Percentiles rank a stretch among this genome's conserved stretches.
Evolutionary conservation across 2,888 invertebrate genomes (phyloP).

Genomic region (Andrena camellia): DNA sequence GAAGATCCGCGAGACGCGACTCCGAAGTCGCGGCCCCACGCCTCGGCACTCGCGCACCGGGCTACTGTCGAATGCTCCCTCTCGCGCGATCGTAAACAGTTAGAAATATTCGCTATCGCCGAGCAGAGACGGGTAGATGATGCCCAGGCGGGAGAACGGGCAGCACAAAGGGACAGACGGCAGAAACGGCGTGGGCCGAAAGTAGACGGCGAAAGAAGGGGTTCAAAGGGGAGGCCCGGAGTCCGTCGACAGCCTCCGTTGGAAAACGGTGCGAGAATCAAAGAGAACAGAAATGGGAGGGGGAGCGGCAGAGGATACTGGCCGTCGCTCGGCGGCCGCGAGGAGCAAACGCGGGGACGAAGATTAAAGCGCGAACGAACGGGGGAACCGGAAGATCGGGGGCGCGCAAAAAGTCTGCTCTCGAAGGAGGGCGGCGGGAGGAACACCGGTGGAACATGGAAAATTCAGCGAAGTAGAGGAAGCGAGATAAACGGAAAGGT

Average conservation of each 20-base stretch:
- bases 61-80: too few relatives aligned
- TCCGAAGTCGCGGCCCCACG: not conserved
- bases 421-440: conserved; percentile 11
- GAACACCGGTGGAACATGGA: conserved; percentile 40
- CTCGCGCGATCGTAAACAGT: not conserved
- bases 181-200: not conserved
- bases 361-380: conserved; percentile 18
- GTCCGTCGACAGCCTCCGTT: conserved; percentile 24
- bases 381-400: conserved; percentile 14
- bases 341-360: conserved; percentile 7
- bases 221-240: not conserved
- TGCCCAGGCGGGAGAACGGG: not conserved
- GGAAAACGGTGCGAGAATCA: conserved; percentile 27
- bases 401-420: conserved; percentile 3
- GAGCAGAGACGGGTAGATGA: not conserved
- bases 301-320: not conserved
- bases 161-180: not conserved
- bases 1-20: not conserved
- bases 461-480: conserved; percentile 56
- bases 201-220: not conserved
- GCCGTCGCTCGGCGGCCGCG: not conserved
- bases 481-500: conserved; percentile 52
- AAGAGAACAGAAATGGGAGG: conserved; percentile 4
- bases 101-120: not conserved
- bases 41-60: not conserved